A percentile compares a stretch with the other conserved stretches of the same genome.
Conservation (phyloP, 2,113 vertebrate genomes). For the Platysteira castanea region DNA sequence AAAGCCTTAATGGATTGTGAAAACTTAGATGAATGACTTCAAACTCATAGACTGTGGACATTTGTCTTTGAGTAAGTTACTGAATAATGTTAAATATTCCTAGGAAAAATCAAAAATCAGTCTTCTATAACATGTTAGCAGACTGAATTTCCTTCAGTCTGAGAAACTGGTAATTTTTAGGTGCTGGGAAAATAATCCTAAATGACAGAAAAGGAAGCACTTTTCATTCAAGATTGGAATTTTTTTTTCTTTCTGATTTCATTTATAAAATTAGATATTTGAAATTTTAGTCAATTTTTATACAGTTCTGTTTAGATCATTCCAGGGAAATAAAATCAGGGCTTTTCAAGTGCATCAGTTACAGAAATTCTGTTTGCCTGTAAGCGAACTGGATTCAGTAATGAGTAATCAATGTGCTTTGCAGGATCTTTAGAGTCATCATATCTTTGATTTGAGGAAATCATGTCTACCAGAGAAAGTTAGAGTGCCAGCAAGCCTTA, state of each 20-base stretch:
- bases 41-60: not conserved
- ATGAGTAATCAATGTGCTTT: not conserved
- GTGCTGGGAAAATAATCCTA: not conserved
- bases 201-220: not conserved
- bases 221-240: not conserved
- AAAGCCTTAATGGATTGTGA: not conserved
- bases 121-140: not conserved
- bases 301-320: not conserved
- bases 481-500: not conserved
- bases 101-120: accelerated
- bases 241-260: not conserved
- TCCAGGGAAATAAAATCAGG: not conserved
- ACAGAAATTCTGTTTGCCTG: not conserved
- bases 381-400: not conserved
- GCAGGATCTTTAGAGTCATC: not conserved
- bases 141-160: not conserved
- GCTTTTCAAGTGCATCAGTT: not conserved
- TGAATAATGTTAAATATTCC: not conserved
- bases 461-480: not conserved
- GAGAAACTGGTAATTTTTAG: not conserved
- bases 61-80: not conserved
- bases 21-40: not conserved
- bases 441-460: not conserved
- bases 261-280: not conserved
- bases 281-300: not conserved